Evolutionary conservation across 2,888 invertebrate species (phyloP), one percentile per base, ranked within the genome.

Genomic region (Cyaniris semiargus): DNA sequence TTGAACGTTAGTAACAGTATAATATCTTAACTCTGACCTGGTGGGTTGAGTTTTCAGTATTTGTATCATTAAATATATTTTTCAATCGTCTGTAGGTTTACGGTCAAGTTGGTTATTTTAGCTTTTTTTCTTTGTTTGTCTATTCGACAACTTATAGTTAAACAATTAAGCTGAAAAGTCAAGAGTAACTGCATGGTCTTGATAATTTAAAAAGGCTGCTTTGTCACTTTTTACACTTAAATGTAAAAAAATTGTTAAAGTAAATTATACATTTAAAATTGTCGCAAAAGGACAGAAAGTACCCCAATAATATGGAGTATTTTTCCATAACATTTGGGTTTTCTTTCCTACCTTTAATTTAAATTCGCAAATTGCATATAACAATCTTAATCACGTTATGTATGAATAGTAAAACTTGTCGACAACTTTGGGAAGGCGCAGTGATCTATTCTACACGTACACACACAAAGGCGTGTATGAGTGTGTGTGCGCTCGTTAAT

Each of bases 401-500:
- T 53, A 5, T 53, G 18, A 18, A 60, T 53, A 60, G 23, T 44
- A 7, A 60, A 76, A 76, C 27, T 66, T 74, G 23, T 53, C 74
- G 27, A 74, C 27, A 74, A 53, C 27, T 72, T 72, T 38, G 13
- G 74, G 23, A 74, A 48, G 48, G 74, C 74, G 10, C 72, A 53
- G 87, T 90, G 89, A 92, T 92, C 92, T 92, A 92, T 92, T 90
- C 87, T 87, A 86, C 87, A 89, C 83, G 85, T 86, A 81, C 82
- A 83, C 84, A 81, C 83, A 84, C 83, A 86, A 85, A 85, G 79
- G 81, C 53, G 53, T 80, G 82, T 7, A 18, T 53, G 81, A 89
- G 90, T 92, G 90, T 90, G 90, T 83, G 91, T 86, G 86, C 81
- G 93, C 90, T 94, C 94, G 94, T 94, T 94, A 94, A 94, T 94